These are phyloP conservation scores for Pinctada fucata DNA, from an alignment of 2,888 invertebrate genomes.

Conservation along the genomic window DNA sequence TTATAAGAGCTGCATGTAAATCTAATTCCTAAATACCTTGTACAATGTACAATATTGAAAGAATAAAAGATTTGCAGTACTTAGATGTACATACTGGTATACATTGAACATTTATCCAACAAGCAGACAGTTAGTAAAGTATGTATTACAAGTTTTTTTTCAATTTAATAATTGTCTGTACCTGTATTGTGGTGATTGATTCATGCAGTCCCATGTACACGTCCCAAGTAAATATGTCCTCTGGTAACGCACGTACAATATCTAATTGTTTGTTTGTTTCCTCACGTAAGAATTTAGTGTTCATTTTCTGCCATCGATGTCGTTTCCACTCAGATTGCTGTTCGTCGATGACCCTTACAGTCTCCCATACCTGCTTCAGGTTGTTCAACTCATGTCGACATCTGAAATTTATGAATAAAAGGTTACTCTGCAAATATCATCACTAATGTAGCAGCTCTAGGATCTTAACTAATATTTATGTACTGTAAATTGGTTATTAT, in stretches of 20 bases:
- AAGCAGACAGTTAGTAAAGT: background rate
- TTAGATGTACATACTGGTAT: too few relatives aligned
- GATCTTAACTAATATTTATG: too few relatives aligned
- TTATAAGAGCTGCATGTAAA: too few relatives aligned
- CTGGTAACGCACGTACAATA: slow-evolving; percentile 70
- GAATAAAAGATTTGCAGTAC: too few relatives aligned
- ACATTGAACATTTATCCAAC: too few relatives aligned
- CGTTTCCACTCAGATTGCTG: slow-evolving; percentile 76
- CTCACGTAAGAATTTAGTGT: slow-evolving; percentile 72
- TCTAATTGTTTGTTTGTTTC: slow-evolving; percentile 74
- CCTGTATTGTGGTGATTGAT: slow-evolving; percentile 73
- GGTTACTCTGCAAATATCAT: too few relatives aligned
- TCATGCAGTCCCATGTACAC: slow-evolving; percentile 74
- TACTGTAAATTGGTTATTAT: too few relatives aligned
- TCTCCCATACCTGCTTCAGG: slow-evolving; percentile 75
- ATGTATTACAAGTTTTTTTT: background rate
- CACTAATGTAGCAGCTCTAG: too few relatives aligned
- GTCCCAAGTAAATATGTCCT: slow-evolving; percentile 74
- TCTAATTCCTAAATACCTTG: too few relatives aligned
- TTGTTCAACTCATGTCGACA: slow-evolving; percentile 73
- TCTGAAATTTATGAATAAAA: slow-evolving; percentile 51
- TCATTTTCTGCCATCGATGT: slow-evolving; percentile 76
- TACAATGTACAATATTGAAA: too few relatives aligned
- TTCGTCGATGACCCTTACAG: slow-evolving; percentile 72
- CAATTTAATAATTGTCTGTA: slow-evolving; percentile 32